Base-by-base conservation (phyloP, 1,140 invertebrate genomes). In the Ceratoteleas bidentatus region DNA sequence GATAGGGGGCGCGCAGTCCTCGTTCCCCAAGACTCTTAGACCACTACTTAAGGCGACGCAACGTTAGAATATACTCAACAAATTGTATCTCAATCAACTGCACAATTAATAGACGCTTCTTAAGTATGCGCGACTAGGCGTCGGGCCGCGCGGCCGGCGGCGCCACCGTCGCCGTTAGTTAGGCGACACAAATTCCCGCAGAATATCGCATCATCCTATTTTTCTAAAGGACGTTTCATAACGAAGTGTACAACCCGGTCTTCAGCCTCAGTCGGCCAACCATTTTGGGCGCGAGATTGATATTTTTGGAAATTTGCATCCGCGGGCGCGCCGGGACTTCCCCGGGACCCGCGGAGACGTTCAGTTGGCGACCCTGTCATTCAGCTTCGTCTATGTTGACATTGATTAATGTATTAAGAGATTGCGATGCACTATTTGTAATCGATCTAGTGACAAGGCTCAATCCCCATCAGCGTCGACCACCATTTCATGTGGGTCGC, bases 261-360 rank as follows among this genome's bases (percentile, higher is more conserved):
- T 61, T 65, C 72, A 58, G 45, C n/a, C n/a, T 68, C 36, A 15
- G n/a, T 56, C 52, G 16, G 24, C 16, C 53, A 77, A 70, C 69
- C 69, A 69, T 64, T 69, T 77, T 77, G 33, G 14, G 38, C 32
- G 24, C 61, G 34, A 73, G 76, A 73, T 61, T 15, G 11, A 79
- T 79, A 72, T 79, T 79, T 79, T 79, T 79, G 76, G 60, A 79
- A 79, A 79, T 79, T 79, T 72, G 68, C 73, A 62, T 72, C 40
- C 45, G 14, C 8, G 58, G 38, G 33, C 15, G 3, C 38, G 13
- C 33, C 24, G 24, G 14, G 14, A 60, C 45, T 40, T 60, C 9
- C n/a, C 40, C n/a, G 9, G 40, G 8, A 10, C n/a, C 9, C n/a
- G 8, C 6, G 9, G n/a, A 2, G 40, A n/a, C 6, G n/a, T 49